phyloP scores from a whole-genome alignment of 1,140 invertebrate species.

The Trachymyrmex septentrionalis region DNA sequence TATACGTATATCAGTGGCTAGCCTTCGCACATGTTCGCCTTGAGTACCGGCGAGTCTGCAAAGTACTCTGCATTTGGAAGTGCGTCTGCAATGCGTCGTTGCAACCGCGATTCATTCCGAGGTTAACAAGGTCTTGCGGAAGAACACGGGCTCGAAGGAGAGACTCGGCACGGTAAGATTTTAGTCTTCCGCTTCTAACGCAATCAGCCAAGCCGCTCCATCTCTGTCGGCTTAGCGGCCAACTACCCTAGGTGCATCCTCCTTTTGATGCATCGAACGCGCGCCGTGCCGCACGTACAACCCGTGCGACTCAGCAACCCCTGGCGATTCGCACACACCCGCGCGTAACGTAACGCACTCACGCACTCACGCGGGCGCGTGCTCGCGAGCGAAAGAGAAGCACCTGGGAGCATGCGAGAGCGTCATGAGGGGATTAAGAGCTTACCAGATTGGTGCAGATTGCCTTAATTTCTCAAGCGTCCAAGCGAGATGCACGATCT shows the following conservation, averaged over 20 bases:
- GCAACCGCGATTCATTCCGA: constrained; percentile 38
- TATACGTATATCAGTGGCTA: constrained; percentile 57
- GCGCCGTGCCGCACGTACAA: neutral
- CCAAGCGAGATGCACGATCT: constrained; percentile 19
- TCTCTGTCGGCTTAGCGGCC: constrained; percentile 77
- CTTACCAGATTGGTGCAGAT: constrained; percentile 66
- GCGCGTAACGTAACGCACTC: neutral
- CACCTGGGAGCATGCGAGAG: constrained; percentile 49
- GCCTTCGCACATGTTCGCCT: constrained; percentile 60
- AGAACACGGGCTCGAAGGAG: neutral
- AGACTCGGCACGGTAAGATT: neutral
- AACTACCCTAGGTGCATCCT: constrained; percentile 69
- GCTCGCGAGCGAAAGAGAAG: constrained; percentile 37
- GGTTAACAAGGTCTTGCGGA: constrained; percentile 61
- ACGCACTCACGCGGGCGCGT: constrained; percentile 28
- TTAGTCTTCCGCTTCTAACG: constrained; percentile 70
- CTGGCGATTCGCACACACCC: constrained; percentile 42
- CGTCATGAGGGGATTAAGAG: constrained; percentile 66
- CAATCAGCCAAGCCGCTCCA: constrained; percentile 74
- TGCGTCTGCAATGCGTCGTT: neutral
- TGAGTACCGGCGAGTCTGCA: constrained; percentile 28
- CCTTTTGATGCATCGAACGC: constrained; percentile 68
- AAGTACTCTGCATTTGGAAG: constrained; percentile 33
- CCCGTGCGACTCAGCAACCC: constrained; percentile 34
- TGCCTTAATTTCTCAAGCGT: constrained; percentile 62